phyloP scores from a whole-genome alignment of 2,888 invertebrate species.

The Erpobdella octoculata region DNA sequence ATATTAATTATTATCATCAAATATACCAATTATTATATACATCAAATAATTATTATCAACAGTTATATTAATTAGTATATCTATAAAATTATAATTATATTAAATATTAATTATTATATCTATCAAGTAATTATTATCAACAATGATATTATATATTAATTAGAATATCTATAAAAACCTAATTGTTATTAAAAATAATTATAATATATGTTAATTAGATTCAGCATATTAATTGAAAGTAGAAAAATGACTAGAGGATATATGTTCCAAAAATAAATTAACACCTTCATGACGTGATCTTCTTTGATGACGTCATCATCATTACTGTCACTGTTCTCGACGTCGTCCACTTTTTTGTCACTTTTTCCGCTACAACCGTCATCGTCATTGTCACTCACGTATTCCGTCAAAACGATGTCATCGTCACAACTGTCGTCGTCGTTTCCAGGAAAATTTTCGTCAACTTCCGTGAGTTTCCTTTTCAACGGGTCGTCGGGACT shows the following conservation, averaged over 20 bases:
- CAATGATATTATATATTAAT: no score
- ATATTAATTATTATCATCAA: no score
- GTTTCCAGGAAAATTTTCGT: conserved; percentile 36
- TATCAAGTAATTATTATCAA: not conserved
- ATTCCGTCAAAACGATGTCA: conserved; percentile 45
- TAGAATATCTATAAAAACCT: no score
- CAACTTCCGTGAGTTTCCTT: conserved; percentile 41
- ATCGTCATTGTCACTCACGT: conserved; percentile 47
- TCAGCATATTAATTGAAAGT: no score
- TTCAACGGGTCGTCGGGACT: conserved; percentile 44
- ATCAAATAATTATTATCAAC: no score
- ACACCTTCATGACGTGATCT: conserved; percentile 47
- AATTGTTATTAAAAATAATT: no score
- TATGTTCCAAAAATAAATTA: not conserved
- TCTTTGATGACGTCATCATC: conserved; percentile 39
- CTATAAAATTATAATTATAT: not conserved
- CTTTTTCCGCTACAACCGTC: conserved; percentile 42
- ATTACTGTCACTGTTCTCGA: conserved; percentile 41
- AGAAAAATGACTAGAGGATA: no score
- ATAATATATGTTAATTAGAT: no score
- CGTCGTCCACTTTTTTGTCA: conserved; percentile 41
- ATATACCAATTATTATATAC: no score
- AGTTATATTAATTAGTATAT: no score
- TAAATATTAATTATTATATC: no score
- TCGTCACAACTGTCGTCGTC: conserved; percentile 31